These are phyloP conservation scores for Drosophila ogumai DNA, from an alignment of 1,140 invertebrate genomes.

Conservation along the genomic window DNA sequence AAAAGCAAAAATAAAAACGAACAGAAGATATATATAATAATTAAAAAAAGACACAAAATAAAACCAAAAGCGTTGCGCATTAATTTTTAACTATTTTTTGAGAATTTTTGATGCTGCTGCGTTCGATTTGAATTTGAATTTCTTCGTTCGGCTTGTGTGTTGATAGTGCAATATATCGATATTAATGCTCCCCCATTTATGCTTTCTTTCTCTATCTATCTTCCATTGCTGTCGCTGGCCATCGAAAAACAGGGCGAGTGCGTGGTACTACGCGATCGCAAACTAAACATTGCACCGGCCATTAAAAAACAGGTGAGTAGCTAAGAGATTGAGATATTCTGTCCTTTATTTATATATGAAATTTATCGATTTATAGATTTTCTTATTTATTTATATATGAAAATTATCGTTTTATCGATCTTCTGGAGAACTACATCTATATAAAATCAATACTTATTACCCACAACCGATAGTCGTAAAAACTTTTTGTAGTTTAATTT, in stretches of 20 bases:
- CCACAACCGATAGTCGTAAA: too few species aligned
- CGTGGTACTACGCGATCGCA: constrained; percentile 92
- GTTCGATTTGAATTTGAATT: constrained; percentile 82
- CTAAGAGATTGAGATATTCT: too few species aligned
- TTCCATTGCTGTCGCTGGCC: constrained; percentile 5
- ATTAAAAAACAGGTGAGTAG: constrained; percentile 92
- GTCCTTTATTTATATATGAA: too few species aligned
- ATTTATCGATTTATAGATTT: too few species aligned
- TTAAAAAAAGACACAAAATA: constrained; percentile 30
- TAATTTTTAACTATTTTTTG: constrained; percentile 60
- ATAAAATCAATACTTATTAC: too few species aligned
- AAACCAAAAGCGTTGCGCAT: constrained; percentile 66
- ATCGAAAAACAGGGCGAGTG: constrained; percentile 88
- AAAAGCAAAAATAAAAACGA: constrained; percentile 36
- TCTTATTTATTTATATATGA: too few species aligned
- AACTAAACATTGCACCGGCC: constrained; percentile 95
- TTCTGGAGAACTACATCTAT: neutral
- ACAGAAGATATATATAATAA: constrained; percentile 33
- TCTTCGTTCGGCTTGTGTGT: constrained; percentile 83
- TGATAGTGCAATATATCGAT: constrained; percentile 61
- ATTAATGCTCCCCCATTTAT: constrained; percentile 53
- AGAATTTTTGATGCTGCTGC: constrained; percentile 78
- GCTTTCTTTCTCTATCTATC: constrained; percentile 42
- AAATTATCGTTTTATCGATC: too few species aligned
- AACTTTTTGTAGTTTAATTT: too few species aligned